phyloP scores from a whole-genome alignment of 2,888 invertebrate species.

The Dinocampus coccinellae region DNA sequence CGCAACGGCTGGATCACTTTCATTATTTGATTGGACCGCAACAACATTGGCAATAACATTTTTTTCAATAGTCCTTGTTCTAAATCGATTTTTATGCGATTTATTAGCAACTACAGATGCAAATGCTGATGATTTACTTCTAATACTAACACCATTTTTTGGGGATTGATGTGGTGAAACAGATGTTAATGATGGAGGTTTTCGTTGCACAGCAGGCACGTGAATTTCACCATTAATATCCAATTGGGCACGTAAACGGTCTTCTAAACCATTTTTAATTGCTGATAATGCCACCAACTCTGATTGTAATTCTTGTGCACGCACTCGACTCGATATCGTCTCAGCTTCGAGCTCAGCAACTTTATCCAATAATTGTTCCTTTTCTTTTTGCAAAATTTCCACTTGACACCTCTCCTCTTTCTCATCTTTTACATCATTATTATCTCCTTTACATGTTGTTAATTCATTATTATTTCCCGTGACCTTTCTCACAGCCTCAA shows the following conservation, averaged over 20 bases:
- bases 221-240: slow-evolving; percentile 51
- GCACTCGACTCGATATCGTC: slow-evolving; percentile 76
- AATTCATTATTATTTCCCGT: slow-evolving; percentile 55
- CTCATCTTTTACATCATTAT: slow-evolving; percentile 33
- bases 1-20: slow-evolving; percentile 53
- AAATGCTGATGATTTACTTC: slow-evolving; percentile 49
- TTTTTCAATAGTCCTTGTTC: slow-evolving; percentile 68
- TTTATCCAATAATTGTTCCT: slow-evolving; percentile 81
- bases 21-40: slow-evolving; percentile 48
- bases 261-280: slow-evolving; percentile 64
- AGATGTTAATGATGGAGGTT: slow-evolving; percentile 52
- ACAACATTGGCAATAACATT: slow-evolving; percentile 60
- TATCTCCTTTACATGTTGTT: slow-evolving; percentile 55
- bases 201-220: slow-evolving; percentile 58
- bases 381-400: slow-evolving; percentile 77
- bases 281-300: slow-evolving; percentile 74
- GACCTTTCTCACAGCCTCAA: slow-evolving; percentile 64
- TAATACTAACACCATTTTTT: slow-evolving; percentile 51
- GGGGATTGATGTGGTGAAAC: slow-evolving; percentile 49
- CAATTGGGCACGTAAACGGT: slow-evolving; percentile 61
- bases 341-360: slow-evolving; percentile 85
- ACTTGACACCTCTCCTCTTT: slow-evolving; percentile 70
- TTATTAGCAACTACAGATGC: slow-evolving; percentile 46
- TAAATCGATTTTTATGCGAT: slow-evolving; percentile 64
- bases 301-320: slow-evolving; percentile 76